Evolutionary conservation across 1,140 invertebrate species (phyloP).

Genomic region (Drosophila sp.): DNA sequence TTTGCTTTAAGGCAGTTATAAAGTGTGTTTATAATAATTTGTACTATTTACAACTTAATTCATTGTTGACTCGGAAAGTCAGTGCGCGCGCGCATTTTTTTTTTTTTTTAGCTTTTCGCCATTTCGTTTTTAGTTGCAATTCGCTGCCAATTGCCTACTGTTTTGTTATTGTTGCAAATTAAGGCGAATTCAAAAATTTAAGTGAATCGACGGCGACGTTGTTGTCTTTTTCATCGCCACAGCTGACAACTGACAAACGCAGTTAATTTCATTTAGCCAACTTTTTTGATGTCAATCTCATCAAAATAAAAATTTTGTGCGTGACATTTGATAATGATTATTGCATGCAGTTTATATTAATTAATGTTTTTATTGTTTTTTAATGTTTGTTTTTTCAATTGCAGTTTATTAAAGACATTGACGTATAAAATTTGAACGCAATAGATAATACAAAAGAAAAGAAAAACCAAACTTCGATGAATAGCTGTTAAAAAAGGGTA

Average conservation of each 20-base stretch:
- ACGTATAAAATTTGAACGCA: conserved; percentile 43
- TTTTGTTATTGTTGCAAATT: conserved; percentile 30
- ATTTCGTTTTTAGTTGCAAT: conserved; percentile 15
- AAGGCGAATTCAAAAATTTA: conserved; percentile 35
- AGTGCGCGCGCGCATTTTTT: conserved; percentile 56
- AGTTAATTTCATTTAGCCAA: conserved; percentile 26
- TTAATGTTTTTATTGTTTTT: conserved; percentile 7
- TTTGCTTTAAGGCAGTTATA: not conserved
- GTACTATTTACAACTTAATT: not conserved
- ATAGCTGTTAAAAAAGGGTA: conserved; percentile 13
- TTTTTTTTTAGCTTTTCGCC: conserved; percentile 16
- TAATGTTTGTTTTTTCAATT: conserved; percentile 17
- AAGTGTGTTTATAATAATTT: not conserved
- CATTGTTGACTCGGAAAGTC: conserved; percentile 11
- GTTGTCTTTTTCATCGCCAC: conserved; percentile 27
- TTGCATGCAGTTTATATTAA: not conserved
- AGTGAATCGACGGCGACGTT: conserved; percentile 10
- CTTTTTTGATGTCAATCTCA: not conserved
- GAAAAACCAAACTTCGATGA: conserved; percentile 40
- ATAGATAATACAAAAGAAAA: conserved; percentile 11
- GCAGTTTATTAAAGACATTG: conserved; percentile 56
- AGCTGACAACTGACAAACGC: conserved; percentile 39
- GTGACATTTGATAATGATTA: not conserved
- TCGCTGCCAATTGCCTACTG: conserved; percentile 38
- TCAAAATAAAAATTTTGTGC: not conserved